phyloP scores from a whole-genome alignment of 1,140 invertebrate genomes.

The Calliphora vicina region DNA sequence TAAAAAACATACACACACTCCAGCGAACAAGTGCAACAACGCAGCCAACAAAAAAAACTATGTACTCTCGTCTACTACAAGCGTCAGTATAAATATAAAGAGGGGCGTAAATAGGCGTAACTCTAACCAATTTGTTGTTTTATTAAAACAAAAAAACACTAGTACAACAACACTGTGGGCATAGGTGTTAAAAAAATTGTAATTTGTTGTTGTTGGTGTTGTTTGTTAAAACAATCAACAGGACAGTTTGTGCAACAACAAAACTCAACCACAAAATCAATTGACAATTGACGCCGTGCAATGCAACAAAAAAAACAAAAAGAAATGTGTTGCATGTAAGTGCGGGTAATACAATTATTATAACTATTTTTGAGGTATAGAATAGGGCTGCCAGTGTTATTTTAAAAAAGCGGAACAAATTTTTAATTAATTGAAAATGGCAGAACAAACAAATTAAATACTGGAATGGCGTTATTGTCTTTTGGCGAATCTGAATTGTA shows the following conservation, averaged over 20 bases:
- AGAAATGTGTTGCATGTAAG: neutral
- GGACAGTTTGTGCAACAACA: slow-evolving; percentile 38
- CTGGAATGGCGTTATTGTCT: no score
- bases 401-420: no score
- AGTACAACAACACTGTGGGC: slow-evolving; percentile 46
- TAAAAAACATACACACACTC: neutral
- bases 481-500: no score
- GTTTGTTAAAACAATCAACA: slow-evolving; percentile 26
- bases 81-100: neutral
- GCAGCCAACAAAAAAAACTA: neutral
- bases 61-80: neutral
- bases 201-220: slow-evolving; percentile 32
- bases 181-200: slow-evolving; percentile 55
- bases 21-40: neutral
- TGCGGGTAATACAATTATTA: slow-evolving; percentile 20
- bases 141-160: neutral
- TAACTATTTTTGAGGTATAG: slow-evolving; percentile 15
- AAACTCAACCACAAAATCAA: slow-evolving; percentile 50
- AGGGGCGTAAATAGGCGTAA: slow-evolving; percentile 25
- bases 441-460: no score
- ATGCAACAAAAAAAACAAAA: slow-evolving; percentile 11
- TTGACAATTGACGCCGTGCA: slow-evolving; percentile 51
- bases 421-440: no score
- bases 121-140: slow-evolving; percentile 21
- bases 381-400: no score